phyloP scores from a whole-genome alignment of 2,888 invertebrate species.

The Cheilosia impressa region DNA sequence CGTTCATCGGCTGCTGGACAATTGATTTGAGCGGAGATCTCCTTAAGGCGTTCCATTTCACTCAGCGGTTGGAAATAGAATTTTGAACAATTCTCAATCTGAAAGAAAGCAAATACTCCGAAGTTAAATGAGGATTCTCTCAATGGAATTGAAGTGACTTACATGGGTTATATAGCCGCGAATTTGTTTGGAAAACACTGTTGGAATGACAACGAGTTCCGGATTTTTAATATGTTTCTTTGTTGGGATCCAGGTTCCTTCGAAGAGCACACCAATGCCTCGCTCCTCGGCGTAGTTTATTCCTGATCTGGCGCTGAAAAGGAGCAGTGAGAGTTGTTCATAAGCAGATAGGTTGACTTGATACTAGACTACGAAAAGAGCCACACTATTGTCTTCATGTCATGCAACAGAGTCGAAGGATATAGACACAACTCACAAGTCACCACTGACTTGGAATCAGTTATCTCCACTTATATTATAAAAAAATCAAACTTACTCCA shows the following conservation, averaged over 20 bases:
- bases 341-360: background rate
- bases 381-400: too few species aligned
- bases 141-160: slow-evolving; percentile 75
- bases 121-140: background rate
- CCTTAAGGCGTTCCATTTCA: slow-evolving; percentile 78
- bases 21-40: slow-evolving; percentile 83
- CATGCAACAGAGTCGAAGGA: too few species aligned
- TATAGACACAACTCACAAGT: too few species aligned
- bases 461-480: background rate
- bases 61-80: slow-evolving; percentile 82
- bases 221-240: slow-evolving; percentile 80
- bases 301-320: slow-evolving; percentile 84
- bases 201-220: slow-evolving; percentile 86
- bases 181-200: slow-evolving; percentile 85
- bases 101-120: slow-evolving; percentile 24
- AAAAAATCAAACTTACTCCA: slow-evolving; percentile 80
- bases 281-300: slow-evolving; percentile 83
- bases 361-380: background rate
- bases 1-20: slow-evolving; percentile 78
- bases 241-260: slow-evolving; percentile 79
- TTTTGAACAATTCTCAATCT: slow-evolving; percentile 81
- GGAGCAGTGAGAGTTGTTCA: background rate
- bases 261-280: slow-evolving; percentile 78
- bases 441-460: too few species aligned
- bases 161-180: slow-evolving; percentile 85